Evolutionary conservation across 2,113 vertebrate genomes (phyloP).

Genomic region (Onychostruthus taczanowskii): DNA sequence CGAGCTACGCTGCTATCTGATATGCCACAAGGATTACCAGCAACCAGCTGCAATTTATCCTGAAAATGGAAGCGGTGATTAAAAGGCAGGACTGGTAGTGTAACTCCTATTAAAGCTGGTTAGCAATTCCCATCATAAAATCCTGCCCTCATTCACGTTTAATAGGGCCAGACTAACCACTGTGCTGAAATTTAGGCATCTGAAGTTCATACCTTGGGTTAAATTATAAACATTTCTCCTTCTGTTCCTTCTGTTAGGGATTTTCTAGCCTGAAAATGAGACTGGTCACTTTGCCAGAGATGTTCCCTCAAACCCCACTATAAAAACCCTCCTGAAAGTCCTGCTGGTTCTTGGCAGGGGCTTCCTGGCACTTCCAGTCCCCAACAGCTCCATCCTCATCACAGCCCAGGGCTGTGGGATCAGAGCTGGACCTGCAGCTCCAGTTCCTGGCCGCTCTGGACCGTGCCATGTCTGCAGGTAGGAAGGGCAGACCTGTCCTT

Average conservation of each 20-base stretch:
- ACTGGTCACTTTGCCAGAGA: background rate
- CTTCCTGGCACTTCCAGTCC: rapidly evolving
- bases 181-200: background rate
- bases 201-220: background rate
- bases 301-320: background rate
- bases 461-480: background rate
- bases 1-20: background rate
- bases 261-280: background rate
- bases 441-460: background rate
- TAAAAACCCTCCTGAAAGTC: background rate
- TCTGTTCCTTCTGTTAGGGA: background rate
- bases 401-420: background rate
- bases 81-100: background rate
- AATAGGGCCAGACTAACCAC: background rate
- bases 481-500: background rate
- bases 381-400: background rate
- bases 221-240: background rate
- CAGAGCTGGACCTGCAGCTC: background rate
- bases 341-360: rapidly evolving
- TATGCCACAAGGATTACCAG: conserved; percentile 42
- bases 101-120: background rate
- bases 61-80: conserved; percentile 5
- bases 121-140: conserved; percentile 8
- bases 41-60: background rate
- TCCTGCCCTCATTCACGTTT: background rate